A percentile compares a stretch with the other conserved stretches of the same genome.
These are phyloP conservation scores for Drosophila falleni DNA, from an alignment of 2,888 invertebrate genomes.

Conservation along the genomic window DNA sequence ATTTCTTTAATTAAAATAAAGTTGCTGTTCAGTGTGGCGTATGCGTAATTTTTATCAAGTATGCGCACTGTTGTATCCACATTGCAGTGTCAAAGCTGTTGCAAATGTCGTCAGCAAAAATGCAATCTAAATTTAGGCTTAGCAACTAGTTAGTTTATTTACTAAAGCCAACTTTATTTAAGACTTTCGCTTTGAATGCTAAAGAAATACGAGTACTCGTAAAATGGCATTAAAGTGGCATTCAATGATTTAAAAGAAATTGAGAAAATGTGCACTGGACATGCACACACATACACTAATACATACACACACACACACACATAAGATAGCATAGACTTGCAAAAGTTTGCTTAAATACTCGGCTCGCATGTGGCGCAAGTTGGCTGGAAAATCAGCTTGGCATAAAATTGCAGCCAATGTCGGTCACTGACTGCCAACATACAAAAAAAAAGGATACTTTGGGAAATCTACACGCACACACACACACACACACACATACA, in stretches of 20 bases:
- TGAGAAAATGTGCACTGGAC: constrained; percentile 14
- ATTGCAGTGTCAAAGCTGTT: not conserved
- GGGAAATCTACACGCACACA: constrained; percentile 3
- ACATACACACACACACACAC: constrained; percentile 9
- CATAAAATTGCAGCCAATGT: constrained; percentile 64
- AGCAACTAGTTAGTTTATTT: constrained; percentile 25
- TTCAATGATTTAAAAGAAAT: constrained; percentile 51
- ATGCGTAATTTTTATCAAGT: constrained; percentile 19
- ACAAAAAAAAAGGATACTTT: constrained; percentile 29
- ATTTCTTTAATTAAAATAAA: constrained; percentile 3
- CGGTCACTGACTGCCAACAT: constrained; percentile 45
- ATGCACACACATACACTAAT: constrained; percentile 6
- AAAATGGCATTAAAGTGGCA: constrained; percentile 43
- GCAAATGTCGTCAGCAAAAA: constrained; percentile 16
- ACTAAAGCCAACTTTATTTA: constrained; percentile 27
- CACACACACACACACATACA: no score
- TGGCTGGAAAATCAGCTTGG: constrained; percentile 64
- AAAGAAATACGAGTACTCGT: not conserved
- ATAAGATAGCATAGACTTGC: constrained; percentile 12
- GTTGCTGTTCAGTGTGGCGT: constrained; percentile 10
- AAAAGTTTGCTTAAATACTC: constrained; percentile 58
- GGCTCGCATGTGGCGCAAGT: constrained; percentile 54
- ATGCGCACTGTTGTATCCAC: not conserved
- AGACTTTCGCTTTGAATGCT: constrained; percentile 24
- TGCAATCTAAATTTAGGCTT: constrained; percentile 38